phyloP scores from a whole-genome alignment of 2,113 vertebrate genomes.

The Gobius niger region DNA sequence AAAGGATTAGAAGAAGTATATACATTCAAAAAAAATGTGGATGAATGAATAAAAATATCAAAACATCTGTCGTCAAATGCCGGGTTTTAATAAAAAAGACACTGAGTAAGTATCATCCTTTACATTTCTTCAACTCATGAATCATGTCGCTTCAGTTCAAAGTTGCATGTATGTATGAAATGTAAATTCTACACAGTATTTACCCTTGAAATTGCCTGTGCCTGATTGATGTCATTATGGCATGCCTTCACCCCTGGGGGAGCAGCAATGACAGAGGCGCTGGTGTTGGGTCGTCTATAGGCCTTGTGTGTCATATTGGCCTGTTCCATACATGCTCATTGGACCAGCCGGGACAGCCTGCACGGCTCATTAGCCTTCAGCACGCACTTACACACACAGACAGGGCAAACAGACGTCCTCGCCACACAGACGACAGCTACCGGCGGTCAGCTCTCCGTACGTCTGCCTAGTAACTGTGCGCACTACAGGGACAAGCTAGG shows the following conservation, averaged over 20 bases:
- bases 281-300: conserved; percentile 30
- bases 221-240: neutral
- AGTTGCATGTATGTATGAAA: neutral
- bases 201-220: neutral
- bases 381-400: conserved; percentile 16
- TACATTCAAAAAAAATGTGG: too few species aligned
- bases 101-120: too few species aligned
- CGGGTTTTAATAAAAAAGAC: too few species aligned
- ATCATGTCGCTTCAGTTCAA: neutral
- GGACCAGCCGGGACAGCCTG: conserved; percentile 38
- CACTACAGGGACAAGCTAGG: neutral
- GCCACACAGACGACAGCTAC: conserved; percentile 11
- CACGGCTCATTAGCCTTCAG: conserved; percentile 40
- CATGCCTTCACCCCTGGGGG: neutral
- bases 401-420: conserved; percentile 11
- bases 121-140: neutral
- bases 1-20: too few species aligned
- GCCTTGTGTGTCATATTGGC: conserved; percentile 25
- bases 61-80: too few species aligned
- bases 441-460: conserved; percentile 10
- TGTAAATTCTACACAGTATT: neutral
- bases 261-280: conserved; percentile 17
- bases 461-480: neutral
- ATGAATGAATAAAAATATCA: too few species aligned
- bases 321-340: conserved; percentile 34